phyloP scores from a whole-genome alignment of 1,140 invertebrate genomes.

The Diplogasteroides magnus region DNA sequence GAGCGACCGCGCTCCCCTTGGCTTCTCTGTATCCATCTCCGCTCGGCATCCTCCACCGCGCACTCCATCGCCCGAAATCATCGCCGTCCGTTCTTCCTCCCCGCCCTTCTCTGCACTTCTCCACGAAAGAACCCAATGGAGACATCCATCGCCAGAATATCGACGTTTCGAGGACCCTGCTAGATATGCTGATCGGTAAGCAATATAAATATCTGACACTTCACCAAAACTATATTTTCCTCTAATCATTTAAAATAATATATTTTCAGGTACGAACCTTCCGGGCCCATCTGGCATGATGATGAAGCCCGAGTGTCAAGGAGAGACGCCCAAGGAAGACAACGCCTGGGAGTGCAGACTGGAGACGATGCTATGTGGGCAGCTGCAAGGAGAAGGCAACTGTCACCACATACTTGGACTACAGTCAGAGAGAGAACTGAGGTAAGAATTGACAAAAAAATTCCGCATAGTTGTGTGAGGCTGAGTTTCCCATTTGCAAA shows the following conservation, averaged over 20 bases:
- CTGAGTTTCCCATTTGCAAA: not conserved
- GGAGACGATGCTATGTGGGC: no score
- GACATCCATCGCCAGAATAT: not conserved
- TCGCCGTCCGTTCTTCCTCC: no score
- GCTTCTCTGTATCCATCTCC: not conserved
- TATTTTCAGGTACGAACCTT: no score
- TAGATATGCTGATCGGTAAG: no score
- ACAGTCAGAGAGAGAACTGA: not conserved
- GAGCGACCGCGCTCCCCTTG: no score
- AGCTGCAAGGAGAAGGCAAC: not conserved
- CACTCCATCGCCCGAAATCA: not conserved
- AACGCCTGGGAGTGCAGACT: not conserved
- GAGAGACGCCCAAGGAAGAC: not conserved
- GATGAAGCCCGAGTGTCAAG: not conserved
- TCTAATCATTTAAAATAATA: no score
- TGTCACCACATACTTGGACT: not conserved
- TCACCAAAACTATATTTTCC: no score
- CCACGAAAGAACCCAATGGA: no score
- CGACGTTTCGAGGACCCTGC: not conserved
- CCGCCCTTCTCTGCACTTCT: no score
- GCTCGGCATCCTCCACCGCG: not conserved
- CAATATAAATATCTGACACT: no score
- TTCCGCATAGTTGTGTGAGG: not conserved
- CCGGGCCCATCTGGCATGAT: not conserved
- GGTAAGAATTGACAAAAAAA: not conserved